Base-by-base conservation (phyloP, 2,113 vertebrate genomes). In the Chinchilla lanigera region DNA sequence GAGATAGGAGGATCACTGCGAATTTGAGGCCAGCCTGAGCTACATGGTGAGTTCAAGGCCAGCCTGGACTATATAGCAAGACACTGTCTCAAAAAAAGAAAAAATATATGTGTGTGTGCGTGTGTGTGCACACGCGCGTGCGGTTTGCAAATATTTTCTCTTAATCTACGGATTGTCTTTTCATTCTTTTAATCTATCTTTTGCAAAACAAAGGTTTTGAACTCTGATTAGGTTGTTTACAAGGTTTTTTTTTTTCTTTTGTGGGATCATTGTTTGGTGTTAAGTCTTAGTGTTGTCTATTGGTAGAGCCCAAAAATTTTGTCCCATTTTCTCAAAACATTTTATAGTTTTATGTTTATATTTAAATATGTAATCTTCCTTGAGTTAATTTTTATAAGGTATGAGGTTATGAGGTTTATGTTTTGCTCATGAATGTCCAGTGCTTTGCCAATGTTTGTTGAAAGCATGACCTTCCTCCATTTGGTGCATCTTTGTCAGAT, bases 321-420 rank as follows among this genome's bases (percentile, higher is more conserved):
- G 44, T 61, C 41, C 44, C 16, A 30, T 71, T 93, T 91, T 73
- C 63, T 38, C n/a, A 75, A 88, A 90, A 69, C 26, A 28, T 58
- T 30, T 69, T 78, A 33, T 90, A 52, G n/a, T 67, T 86, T 83
- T 33, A 69, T 75, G 38, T 73, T 24, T 41, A 73, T n/a, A 41
- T 73, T 73, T 73, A 73, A 73, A 41, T 41, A 8, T 73, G 69
- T 73, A 69, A 69, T 69, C 67, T 33, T 50, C 47, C n/a, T n/a
- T 56, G n/a, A 69, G 44, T 81, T 86, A 81, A 63, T 33, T 94
- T 89, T 96, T 91, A 82, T 28, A 90, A 63, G 4, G 2, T 93
- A 73, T 47, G 20, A 90, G 20, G 11, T 91, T 67, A 17, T 83
- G 75, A 88, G 17, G 12, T 56, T 88, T 82, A 44, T 87, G 80